Evolutionary conservation across 2,888 invertebrate genomes (phyloP).

Genomic region (Microplitis deprimator): DNA sequence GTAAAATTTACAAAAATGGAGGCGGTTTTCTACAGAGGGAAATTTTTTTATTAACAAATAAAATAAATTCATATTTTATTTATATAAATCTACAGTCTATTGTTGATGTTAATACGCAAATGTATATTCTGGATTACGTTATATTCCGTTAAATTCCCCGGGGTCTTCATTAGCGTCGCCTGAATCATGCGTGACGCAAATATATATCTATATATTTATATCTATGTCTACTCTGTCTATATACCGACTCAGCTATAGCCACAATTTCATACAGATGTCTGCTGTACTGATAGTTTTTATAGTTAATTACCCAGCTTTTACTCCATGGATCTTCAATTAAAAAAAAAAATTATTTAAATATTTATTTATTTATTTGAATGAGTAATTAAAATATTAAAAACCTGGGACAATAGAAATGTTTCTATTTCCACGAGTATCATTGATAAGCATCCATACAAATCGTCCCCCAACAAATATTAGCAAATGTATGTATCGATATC

Average conservation of each 20-base stretch:
- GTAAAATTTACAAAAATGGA: too few relatives aligned
- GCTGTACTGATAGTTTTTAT: background rate
- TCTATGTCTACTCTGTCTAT: background rate
- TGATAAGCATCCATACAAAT: conserved; percentile 59
- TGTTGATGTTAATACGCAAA: background rate
- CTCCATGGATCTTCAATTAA: background rate
- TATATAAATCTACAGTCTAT: background rate
- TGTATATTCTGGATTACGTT: conserved; percentile 5
- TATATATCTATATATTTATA: conserved; percentile 55
- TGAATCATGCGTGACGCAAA: conserved; percentile 63
- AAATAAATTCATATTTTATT: background rate
- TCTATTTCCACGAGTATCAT: conserved; percentile 61
- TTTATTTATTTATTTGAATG: background rate
- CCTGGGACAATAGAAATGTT: conserved; percentile 18
- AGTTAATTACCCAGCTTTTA: background rate
- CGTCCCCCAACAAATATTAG: conserved; percentile 28
- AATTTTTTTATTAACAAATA: conserved; percentile 7
- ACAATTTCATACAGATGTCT: too few relatives aligned
- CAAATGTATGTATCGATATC: conserved; percentile 48
- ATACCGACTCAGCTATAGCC: too few relatives aligned
- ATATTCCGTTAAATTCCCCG: conserved; percentile 54
- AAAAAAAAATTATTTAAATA: background rate
- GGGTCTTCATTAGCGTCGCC: conserved; percentile 69
- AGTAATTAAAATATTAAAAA: background rate
- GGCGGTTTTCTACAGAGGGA: too few relatives aligned